These are phyloP conservation scores for Zalophus californianus DNA, from an alignment of 2,797 vertebrate species.

Conservation along the genomic window DNA sequence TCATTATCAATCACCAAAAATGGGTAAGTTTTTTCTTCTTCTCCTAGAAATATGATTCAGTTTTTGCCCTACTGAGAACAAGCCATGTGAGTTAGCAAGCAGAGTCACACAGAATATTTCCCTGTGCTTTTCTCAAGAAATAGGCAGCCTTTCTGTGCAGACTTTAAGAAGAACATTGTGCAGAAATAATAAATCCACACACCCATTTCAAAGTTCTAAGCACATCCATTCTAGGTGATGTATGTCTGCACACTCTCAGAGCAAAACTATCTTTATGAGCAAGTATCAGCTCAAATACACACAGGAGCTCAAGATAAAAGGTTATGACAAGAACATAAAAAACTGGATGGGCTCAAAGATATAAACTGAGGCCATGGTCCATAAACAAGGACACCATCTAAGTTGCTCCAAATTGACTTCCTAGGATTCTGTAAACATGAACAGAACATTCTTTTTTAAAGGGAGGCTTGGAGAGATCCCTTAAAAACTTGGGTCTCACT, in stretches of 20 bases:
- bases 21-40: not conserved
- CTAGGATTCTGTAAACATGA: not conserved
- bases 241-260: not conserved
- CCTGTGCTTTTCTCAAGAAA: not conserved
- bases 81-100: not conserved
- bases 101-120: not conserved
- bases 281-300: not conserved
- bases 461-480: not conserved
- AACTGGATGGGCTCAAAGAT: not conserved
- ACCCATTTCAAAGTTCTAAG: not conserved
- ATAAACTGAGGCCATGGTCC: not conserved
- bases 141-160: not conserved
- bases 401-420: not conserved
- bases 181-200: not conserved
- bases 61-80: not conserved
- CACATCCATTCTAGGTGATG: not conserved
- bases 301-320: not conserved
- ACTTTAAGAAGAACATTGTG: not conserved
- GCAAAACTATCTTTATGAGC: not conserved
- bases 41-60: not conserved
- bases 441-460: not conserved
- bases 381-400: not conserved
- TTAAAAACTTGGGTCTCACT: not conserved
- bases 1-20: not conserved
- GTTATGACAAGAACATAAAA: not conserved